Conservation (phyloP, 1,140 invertebrate genomes). For the Coenobita brevimanus region DNA sequence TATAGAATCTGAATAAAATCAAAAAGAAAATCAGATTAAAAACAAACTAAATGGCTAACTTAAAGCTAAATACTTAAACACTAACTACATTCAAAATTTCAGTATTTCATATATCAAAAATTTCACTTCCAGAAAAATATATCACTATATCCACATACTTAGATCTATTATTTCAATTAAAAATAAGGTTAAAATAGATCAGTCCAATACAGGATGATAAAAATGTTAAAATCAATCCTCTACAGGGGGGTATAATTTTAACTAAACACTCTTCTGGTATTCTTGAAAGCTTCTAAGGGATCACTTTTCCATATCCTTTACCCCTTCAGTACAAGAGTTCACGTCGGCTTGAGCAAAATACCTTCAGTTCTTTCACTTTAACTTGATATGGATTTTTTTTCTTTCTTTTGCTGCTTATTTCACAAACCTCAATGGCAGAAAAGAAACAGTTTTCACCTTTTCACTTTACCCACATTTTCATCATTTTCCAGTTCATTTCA, state of each 20-base stretch:
- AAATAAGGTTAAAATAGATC: not conserved
- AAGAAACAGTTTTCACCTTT: too few species aligned
- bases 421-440: too few species aligned
- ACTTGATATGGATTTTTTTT: too few species aligned
- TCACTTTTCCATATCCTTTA: too few species aligned
- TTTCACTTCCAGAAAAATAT: not conserved
- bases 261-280: not conserved
- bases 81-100: not conserved
- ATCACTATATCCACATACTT: not conserved
- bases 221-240: not conserved
- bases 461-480: too few species aligned
- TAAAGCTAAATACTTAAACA: not conserved
- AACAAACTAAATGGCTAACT: not conserved
- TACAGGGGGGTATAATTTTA: not conserved
- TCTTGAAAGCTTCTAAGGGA: too few species aligned
- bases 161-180: too few species aligned
- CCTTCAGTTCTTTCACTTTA: too few species aligned
- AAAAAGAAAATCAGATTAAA: conserved; percentile 25
- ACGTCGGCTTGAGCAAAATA: too few species aligned
- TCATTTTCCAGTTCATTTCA: too few species aligned
- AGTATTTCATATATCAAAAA: not conserved
- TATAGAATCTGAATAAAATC: conserved; percentile 32
- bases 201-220: not conserved
- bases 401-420: too few species aligned
- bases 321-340: too few species aligned